These are phyloP conservation scores for Ceratina japonica DNA, from an alignment of 1,140 invertebrate genomes.

Conservation along the genomic window DNA sequence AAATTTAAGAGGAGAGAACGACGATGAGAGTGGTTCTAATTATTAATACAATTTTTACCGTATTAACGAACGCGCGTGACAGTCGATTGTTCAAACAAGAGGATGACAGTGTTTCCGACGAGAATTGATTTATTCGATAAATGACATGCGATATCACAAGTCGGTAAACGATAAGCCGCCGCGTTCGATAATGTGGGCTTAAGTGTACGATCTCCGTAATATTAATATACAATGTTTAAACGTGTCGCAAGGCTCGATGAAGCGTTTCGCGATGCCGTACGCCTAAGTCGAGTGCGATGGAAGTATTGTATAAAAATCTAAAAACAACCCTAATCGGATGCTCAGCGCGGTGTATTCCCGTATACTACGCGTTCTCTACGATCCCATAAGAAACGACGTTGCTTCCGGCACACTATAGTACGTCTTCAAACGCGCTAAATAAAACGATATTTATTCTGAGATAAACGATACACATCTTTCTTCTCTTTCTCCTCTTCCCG, in stretches of 20 bases:
- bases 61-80: conserved; percentile 7
- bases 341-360: conserved; percentile 39
- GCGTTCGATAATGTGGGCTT: conserved; percentile 63
- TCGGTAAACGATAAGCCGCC: conserved; percentile 45
- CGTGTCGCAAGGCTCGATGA: conserved; percentile 68
- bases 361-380: conserved; percentile 48
- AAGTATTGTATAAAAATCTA: conserved; percentile 74
- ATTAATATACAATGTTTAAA: conserved; percentile 74
- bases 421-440: conserved; percentile 47
- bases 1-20: neutral
- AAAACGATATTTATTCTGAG: conserved; percentile 46
- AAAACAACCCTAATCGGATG: conserved; percentile 58
- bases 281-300: conserved; percentile 65
- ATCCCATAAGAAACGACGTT: conserved; percentile 57
- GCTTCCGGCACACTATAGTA: conserved; percentile 18
- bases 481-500: conserved; percentile 43
- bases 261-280: conserved; percentile 65
- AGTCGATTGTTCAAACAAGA: neutral
- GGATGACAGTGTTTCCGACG: neutral
- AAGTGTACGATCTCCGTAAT: conserved; percentile 75
- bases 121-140: conserved; percentile 27
- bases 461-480: conserved; percentile 44
- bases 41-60: conserved; percentile 28
- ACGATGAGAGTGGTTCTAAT: conserved; percentile 20
- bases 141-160: neutral